A percentile compares a stretch with the other conserved stretches of the same genome.
Conservation (phyloP, 2,113 vertebrate species). For the Scophthalmus maximus region DNA sequence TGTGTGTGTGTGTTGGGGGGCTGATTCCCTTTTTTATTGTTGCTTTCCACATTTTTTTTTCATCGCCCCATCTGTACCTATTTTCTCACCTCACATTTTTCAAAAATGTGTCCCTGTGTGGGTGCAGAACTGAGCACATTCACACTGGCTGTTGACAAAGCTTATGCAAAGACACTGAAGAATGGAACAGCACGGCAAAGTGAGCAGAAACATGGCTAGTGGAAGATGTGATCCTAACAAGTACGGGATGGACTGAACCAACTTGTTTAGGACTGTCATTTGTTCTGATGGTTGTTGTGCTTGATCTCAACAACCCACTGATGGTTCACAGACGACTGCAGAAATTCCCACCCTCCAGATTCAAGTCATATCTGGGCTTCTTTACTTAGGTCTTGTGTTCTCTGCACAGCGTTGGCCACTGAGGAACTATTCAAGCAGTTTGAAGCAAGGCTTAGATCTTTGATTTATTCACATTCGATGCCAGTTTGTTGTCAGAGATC, state of each 20-base stretch:
- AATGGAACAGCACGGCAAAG: background rate
- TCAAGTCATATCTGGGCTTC: background rate
- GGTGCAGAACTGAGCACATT: slow-evolving; percentile 10
- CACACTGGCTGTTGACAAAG: slow-evolving; percentile 4
- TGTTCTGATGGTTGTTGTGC: slow-evolving; percentile 1
- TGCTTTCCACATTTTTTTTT: slow-evolving; percentile 23
- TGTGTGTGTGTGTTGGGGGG: slow-evolving; percentile 19
- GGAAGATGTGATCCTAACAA: no score
- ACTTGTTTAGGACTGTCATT: slow-evolving; percentile 29
- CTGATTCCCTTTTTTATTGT: slow-evolving; percentile 28
- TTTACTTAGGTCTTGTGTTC: no score
- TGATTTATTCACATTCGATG: slow-evolving; percentile 16
- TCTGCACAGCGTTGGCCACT: background rate
- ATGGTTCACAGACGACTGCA: background rate
- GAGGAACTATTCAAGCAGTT: background rate
- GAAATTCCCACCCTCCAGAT: background rate
- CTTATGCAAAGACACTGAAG: slow-evolving; percentile 41
- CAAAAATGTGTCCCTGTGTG: background rate
- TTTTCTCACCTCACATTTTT: slow-evolving; percentile 36
- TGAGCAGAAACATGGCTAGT: slow-evolving; percentile 20
- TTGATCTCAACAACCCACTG: background rate
- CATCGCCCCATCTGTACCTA: slow-evolving; percentile 56
- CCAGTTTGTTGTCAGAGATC: background rate
- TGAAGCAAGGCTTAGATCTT: background rate
- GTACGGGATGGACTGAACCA: slow-evolving; percentile 27